Evolutionary conservation across 2,797 vertebrate genomes (phyloP).

Genomic region (Liparis tanakae): DNA sequence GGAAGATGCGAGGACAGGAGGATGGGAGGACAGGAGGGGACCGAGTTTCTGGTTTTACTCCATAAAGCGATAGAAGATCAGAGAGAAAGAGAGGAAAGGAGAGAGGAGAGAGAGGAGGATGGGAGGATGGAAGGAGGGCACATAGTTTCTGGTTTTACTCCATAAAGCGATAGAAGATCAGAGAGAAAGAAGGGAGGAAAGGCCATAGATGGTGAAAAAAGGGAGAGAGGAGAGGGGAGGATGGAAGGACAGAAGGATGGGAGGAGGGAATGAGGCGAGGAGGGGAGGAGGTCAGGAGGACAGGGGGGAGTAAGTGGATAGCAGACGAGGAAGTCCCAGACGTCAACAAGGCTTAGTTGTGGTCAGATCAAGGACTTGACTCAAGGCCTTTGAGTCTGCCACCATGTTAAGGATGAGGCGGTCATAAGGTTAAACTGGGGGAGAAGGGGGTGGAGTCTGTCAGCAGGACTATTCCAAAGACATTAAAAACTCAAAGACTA

Average conservation of each 20-base stretch:
- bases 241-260: too few relatives aligned
- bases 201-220: background rate
- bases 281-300: conserved; percentile 17
- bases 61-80: conserved; percentile 14
- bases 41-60: background rate
- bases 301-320: conserved; percentile 30
- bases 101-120: too few relatives aligned
- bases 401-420: background rate
- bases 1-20: too few relatives aligned
- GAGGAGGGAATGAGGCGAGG: conserved; percentile 10
- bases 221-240: conserved; percentile 19
- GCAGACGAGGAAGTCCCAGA: conserved; percentile 54
- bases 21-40: too few relatives aligned
- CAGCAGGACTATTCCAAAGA: background rate
- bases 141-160: too few relatives aligned
- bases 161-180: background rate
- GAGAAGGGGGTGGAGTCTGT: too few relatives aligned
- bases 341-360: conserved; percentile 46
- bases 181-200: conserved; percentile 13
- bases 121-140: too few relatives aligned
- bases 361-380: conserved; percentile 34
- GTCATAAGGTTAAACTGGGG: too few relatives aligned
- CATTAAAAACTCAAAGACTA: background rate
- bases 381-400: conserved; percentile 14
- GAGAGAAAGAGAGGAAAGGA: conserved; percentile 5